Percentiles rank a stretch among this genome's conserved stretches.
phyloP scores from a whole-genome alignment of 2,797 vertebrate genomes.

The Paedocypris micromegethes region DNA sequence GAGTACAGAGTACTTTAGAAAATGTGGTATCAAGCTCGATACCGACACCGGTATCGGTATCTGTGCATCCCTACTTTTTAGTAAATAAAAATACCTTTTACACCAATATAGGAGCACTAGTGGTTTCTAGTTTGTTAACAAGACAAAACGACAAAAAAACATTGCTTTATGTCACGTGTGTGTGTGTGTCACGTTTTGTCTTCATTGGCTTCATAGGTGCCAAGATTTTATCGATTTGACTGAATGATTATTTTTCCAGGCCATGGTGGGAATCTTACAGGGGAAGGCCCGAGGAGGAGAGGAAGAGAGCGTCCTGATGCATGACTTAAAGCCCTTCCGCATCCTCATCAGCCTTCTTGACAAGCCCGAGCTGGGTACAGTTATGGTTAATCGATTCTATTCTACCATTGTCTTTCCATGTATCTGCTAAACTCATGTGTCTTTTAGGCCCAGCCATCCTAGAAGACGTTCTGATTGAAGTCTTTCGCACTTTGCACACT shows the following conservation, averaged over 20 bases:
- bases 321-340: conserved; percentile 95
- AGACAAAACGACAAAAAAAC: too few species aligned
- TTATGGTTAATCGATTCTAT: not conserved
- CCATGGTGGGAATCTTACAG: conserved; percentile 95
- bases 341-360: conserved; percentile 97
- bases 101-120: too few species aligned
- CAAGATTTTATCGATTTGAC: not conserved
- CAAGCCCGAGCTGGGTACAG: conserved; percentile 94
- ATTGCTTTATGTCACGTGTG: too few species aligned
- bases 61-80: too few species aligned
- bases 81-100: too few species aligned
- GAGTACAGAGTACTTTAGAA: too few species aligned
- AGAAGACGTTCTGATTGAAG: conserved; percentile 95
- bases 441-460: conserved; percentile 90
- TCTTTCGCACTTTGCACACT: conserved; percentile 88
- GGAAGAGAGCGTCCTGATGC: conserved; percentile 87
- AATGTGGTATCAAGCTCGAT: too few species aligned
- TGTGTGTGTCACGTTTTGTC: too few species aligned
- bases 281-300: conserved; percentile 85
- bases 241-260: conserved; percentile 63
- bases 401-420: not conserved
- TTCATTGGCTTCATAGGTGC: too few species aligned
- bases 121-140: too few species aligned
- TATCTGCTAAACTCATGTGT: not conserved
- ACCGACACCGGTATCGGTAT: too few species aligned